Evolutionary conservation across 2,888 invertebrate genomes (phyloP), one percentile per base, ranked within the genome.

Genomic region (Steromphala cineraria): DNA sequence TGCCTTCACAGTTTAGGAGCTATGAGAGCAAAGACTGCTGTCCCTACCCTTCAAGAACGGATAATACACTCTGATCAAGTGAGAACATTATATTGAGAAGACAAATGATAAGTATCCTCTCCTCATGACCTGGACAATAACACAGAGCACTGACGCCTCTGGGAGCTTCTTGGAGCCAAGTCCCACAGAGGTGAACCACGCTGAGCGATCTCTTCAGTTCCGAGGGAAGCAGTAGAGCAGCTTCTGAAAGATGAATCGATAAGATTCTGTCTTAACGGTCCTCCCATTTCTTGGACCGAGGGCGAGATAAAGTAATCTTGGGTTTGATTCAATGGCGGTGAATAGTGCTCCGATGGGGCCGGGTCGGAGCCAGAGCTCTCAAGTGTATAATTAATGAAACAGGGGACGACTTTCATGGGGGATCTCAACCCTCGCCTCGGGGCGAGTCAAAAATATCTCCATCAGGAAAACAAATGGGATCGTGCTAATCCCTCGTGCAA

Each of bases 351-450:
- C 62, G 24, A 62, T 62, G 62, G 28, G 62, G 62, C 62, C 4
- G 24, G 62, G 62, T 62, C 62, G 62, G 21, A 28, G 28, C 62
- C 28, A 24, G 62, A 28, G 62, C 62, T 28, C 62, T 62, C 62
- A 62, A 62, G 62, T 62, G 62, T 62, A 62, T 62, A 62, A 62
- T 62, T 62, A 62, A 62, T 62, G 62, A 28, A 62, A 62, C 15
- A 24, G 28, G 62, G 62, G 62, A 17, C 62, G 62, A 62, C 62
- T 28, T 62, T 62, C 62, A 62, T 62, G 28, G 62, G 62, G 28
- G 62, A 62, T 62, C 62, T 62, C 62, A 62, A 62, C 62, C 24
- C 28, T 28, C 1, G 28, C 62, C 28, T 24, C 62, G 28, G 28
- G 24, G 15, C 24, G 62, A 28, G 62, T 62, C 62, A 62, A 62